Evolutionary conservation across 2,113 vertebrate genomes (phyloP).

Genomic region (Entelurus aequoreus): DNA sequence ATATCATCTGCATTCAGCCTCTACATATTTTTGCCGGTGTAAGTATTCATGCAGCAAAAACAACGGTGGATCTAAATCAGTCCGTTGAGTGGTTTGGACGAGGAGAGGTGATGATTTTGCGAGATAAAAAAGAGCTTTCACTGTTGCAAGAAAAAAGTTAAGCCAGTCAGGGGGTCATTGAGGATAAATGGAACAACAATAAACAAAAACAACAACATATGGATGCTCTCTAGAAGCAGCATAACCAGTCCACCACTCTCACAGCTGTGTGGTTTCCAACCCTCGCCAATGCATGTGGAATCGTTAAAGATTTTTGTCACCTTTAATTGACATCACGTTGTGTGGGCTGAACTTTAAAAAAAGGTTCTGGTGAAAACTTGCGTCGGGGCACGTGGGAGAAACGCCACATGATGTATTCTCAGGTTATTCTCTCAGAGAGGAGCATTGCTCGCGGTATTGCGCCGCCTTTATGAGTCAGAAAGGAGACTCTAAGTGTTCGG

Average conservation of each 20-base stretch:
- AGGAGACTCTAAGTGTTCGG: conserved; percentile 34
- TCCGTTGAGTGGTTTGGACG: conserved; percentile 28
- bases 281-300: conserved; percentile 65
- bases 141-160: conserved; percentile 27
- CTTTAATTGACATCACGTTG: conserved; percentile 75
- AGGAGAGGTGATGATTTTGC: conserved; percentile 43
- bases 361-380: conserved; percentile 61
- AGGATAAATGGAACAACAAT: conserved; percentile 38
- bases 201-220: conserved; percentile 58
- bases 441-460: conserved; percentile 40
- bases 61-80: conserved; percentile 25
- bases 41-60: conserved; percentile 2
- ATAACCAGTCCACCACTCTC: conserved; percentile 54
- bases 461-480: conserved; percentile 19
- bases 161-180: conserved; percentile 39
- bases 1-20: too few relatives aligned
- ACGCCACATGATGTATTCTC: neutral
- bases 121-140: conserved; percentile 49
- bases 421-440: neutral
- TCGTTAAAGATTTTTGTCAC: conserved; percentile 71
- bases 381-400: conserved; percentile 3
- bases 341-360: conserved; percentile 54
- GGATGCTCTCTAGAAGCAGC: conserved; percentile 59
- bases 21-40: neutral
- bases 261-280: conserved; percentile 58